These are phyloP conservation scores for Ariolimax columbianus DNA, from an alignment of 2,888 invertebrate species.

Conservation along the genomic window DNA sequence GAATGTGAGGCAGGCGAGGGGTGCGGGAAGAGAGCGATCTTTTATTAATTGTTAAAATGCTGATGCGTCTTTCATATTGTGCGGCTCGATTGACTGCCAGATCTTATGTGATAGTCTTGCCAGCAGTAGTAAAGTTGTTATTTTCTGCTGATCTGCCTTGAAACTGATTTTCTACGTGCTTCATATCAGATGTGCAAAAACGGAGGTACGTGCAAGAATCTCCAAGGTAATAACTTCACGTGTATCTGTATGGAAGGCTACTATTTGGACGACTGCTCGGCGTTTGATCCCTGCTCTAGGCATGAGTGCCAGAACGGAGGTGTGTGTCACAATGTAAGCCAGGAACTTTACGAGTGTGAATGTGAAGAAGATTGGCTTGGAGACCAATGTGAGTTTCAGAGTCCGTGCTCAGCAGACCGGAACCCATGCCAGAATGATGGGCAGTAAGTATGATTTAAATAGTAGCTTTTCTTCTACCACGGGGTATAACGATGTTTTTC, in stretches of 20 bases:
- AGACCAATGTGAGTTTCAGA: background rate
- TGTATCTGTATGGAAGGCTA: constrained; percentile 60
- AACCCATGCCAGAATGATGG: constrained; percentile 26
- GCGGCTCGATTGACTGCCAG: too few species aligned
- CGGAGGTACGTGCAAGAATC: constrained; percentile 63
- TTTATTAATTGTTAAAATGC: too few species aligned
- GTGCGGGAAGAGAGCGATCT: too few species aligned
- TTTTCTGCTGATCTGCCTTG: background rate
- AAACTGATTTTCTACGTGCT: background rate
- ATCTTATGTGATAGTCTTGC: too few species aligned
- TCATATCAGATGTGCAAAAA: constrained; percentile 62
- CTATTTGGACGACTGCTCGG: constrained; percentile 55
- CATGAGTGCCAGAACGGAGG: constrained; percentile 41
- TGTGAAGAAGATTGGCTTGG: constrained; percentile 34
- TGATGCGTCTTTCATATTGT: too few species aligned
- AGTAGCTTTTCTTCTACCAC: too few species aligned
- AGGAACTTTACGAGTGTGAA: constrained; percentile 7
- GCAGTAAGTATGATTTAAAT: constrained; percentile 12
- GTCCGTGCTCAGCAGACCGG: background rate
- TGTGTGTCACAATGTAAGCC: constrained; percentile 5
- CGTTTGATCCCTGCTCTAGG: constrained; percentile 55
- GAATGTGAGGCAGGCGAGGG: too few species aligned
- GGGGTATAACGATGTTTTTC: too few species aligned
- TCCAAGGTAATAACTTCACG: constrained; percentile 48
- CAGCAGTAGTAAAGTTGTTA: too few species aligned